Evolutionary conservation across 2,113 vertebrate genomes (phyloP).

Genomic region (Cololabis saira): DNA sequence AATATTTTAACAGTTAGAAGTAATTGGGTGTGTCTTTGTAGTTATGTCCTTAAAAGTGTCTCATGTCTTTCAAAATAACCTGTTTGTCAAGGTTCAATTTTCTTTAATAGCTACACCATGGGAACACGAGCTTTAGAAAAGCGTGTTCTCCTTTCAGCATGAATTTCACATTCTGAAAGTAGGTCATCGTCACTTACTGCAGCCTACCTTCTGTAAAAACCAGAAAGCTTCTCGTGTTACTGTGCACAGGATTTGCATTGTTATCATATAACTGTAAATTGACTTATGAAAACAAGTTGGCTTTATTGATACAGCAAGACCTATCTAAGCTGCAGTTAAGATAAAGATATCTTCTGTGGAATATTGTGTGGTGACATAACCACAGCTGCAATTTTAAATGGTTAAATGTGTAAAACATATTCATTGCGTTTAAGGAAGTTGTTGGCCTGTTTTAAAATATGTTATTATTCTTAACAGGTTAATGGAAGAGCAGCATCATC

Average conservation of each 20-base stretch:
- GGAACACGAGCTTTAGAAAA: conserved; percentile 45
- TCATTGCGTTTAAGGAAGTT: neutral
- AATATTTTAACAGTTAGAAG: conserved; percentile 35
- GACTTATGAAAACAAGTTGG: conserved; percentile 8
- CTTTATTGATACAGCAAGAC: neutral
- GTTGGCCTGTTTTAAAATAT: neutral
- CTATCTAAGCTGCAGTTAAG: neutral
- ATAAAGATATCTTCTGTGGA: neutral
- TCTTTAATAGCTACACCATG: conserved; percentile 51
- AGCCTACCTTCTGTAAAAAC: conserved; percentile 9
- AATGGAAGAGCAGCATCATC: conserved; percentile 32
- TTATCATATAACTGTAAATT: conserved; percentile 9
- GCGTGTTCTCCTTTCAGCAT: neutral
- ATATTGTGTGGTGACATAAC: no score
- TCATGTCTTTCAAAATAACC: conserved; percentile 61
- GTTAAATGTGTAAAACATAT: no score
- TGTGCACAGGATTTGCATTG: conserved; percentile 30
- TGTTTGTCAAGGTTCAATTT: conserved; percentile 59
- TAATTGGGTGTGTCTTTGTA: conserved; percentile 35
- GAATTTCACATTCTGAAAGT: conserved; percentile 16
- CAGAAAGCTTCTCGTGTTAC: conserved; percentile 3
- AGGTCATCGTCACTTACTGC: neutral
- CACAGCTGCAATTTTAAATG: no score
- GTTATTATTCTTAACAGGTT: conserved; percentile 48
- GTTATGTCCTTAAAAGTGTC: conserved; percentile 20